These are phyloP conservation scores for Aplodontia rufa DNA, from an alignment of 2,113 vertebrate species.

Conservation along the genomic window DNA sequence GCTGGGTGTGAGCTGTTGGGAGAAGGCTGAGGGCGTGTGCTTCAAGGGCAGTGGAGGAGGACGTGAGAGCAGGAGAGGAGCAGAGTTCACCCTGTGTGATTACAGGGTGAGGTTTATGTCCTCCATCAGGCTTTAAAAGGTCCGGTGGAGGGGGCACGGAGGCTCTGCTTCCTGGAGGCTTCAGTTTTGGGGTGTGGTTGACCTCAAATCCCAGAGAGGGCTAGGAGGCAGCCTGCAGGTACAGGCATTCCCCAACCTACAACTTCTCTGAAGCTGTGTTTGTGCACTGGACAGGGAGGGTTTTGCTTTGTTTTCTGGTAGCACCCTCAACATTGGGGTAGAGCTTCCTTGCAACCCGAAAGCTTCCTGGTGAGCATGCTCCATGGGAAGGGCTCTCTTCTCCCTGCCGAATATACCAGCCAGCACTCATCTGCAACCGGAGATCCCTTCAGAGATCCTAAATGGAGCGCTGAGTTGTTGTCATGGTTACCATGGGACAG, in stretches of 20 bases:
- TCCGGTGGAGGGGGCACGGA: not conserved
- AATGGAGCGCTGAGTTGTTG: constrained; percentile 63
- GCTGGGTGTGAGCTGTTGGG: not conserved
- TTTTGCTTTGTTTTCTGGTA: not conserved
- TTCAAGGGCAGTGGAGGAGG: not conserved
- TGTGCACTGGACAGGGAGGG: not conserved
- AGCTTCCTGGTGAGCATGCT: not conserved
- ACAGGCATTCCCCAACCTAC: not conserved
- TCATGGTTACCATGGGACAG: constrained; percentile 65
- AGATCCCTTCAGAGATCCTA: constrained; percentile 57
- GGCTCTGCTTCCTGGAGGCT: constrained; percentile 28
- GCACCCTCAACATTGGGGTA: not conserved
- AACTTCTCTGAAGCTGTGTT: constrained; percentile 32
- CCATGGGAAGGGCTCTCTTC: not conserved
- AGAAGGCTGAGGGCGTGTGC: not conserved
- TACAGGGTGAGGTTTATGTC: not conserved
- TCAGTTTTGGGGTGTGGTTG: constrained; percentile 29
- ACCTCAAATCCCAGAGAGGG: constrained; percentile 33
- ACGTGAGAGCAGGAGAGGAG: not conserved
- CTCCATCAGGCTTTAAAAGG: not conserved
- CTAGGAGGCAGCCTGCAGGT: not conserved
- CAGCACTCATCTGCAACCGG: constrained; percentile 17
- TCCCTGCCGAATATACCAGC: not conserved
- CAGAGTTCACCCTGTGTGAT: constrained; percentile 51
- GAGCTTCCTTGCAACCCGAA: not conserved